A percentile compares a stretch with the other conserved stretches of the same genome.
Evolutionary conservation across 2,888 invertebrate genomes (phyloP).

Genomic region (Chymomyza amoena): DNA sequence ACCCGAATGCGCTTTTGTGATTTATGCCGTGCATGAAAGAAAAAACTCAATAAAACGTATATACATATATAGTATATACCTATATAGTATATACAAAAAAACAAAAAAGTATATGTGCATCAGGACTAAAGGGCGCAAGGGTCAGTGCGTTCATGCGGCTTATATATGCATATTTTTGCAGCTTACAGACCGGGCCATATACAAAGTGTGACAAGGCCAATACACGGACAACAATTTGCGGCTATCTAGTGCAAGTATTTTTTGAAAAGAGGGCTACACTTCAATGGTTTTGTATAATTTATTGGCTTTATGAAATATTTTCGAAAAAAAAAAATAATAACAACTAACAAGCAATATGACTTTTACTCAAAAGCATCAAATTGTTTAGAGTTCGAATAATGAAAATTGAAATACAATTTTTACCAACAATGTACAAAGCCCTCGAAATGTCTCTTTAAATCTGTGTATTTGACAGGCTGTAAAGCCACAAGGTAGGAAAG

Average conservation of each 20-base stretch:
- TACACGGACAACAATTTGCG: conserved; percentile 11
- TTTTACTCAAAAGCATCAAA: conserved; percentile 12
- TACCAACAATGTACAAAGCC: neutral
- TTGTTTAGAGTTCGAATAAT: conserved; percentile 47
- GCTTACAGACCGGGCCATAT: conserved; percentile 44
- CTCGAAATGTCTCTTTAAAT: too few relatives aligned
- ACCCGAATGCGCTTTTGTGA: conserved; percentile 1
- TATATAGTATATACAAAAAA: conserved; percentile 5
- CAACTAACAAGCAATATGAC: conserved; percentile 56
- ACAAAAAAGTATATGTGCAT: neutral
- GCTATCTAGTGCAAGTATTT: neutral
- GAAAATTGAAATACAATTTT: conserved; percentile 47
- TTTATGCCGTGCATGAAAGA: conserved; percentile 11
- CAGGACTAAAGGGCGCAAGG: neutral
- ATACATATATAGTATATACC: neutral
- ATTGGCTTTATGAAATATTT: conserved; percentile 59
- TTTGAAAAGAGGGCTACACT: conserved; percentile 23
- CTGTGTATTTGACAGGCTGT: neutral
- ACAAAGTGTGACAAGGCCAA: too few relatives aligned
- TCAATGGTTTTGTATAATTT: conserved; percentile 46
- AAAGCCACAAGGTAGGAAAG: neutral
- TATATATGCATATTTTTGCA: conserved; percentile 57
- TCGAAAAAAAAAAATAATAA: conserved; percentile 30
- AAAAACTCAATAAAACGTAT: neutral
- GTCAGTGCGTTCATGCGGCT: conserved; percentile 46